These are phyloP conservation scores for Centropristis striata DNA, from an alignment of 2,113 vertebrate genomes.

Conservation along the genomic window DNA sequence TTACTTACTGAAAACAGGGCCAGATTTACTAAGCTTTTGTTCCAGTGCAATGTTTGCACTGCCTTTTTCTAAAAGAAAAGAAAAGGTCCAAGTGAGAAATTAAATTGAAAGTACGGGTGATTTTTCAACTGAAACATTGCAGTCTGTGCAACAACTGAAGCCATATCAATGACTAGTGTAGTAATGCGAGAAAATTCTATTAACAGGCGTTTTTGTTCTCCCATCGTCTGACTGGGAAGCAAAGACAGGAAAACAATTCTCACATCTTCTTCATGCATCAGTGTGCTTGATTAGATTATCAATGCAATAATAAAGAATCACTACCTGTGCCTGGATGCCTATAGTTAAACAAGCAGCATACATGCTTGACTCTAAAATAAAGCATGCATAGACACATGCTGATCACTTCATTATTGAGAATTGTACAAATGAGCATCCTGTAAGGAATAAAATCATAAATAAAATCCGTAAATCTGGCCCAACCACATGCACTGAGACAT, in stretches of 20 bases:
- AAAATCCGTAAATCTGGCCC: conserved; percentile 72
- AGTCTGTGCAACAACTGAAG: conserved; percentile 22
- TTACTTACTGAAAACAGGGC: conserved; percentile 88
- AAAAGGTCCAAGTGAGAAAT: conserved; percentile 74
- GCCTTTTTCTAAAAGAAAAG: conserved; percentile 85
- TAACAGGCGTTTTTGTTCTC: background rate
- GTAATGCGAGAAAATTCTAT: conserved; percentile 17
- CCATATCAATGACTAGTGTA: background rate
- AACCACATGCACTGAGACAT: conserved; percentile 20
- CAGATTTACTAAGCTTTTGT: conserved; percentile 87
- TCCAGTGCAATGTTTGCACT: conserved; percentile 85
- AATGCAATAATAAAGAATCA: conserved; percentile 4
- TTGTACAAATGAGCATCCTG: conserved; percentile 27
- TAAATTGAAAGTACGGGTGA: conserved; percentile 39
- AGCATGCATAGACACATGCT: conserved; percentile 30
- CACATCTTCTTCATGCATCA: conserved; percentile 31
- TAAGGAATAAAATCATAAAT: conserved; percentile 23
- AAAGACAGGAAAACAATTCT: background rate
- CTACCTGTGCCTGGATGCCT: background rate
- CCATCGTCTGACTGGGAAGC: background rate
- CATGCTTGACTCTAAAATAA: conserved; percentile 29
- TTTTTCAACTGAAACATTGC: conserved; percentile 40
- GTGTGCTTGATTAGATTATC: background rate
- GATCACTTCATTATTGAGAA: background rate
- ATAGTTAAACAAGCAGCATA: background rate